Conservation (phyloP, 2,113 vertebrate species). For the Eudorcas thomsonii region DNA sequence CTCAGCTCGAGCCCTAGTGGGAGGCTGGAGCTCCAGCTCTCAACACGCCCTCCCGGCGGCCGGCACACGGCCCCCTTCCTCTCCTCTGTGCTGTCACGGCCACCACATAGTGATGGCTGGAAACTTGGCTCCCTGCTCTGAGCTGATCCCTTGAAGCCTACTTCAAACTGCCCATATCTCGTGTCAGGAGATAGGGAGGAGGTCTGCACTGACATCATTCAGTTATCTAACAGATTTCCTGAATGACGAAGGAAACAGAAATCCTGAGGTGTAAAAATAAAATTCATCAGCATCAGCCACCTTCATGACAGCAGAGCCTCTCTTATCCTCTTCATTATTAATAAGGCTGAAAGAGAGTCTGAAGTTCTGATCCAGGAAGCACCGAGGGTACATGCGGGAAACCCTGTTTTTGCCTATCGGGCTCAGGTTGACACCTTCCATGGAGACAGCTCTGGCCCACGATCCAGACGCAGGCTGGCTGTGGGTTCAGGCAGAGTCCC, state of each 20-base stretch:
- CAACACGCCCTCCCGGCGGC: fast-evolving
- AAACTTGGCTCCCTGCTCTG: neutral
- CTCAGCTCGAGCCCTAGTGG: neutral
- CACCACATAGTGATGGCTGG: neutral
- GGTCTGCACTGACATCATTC: neutral
- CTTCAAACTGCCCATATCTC: neutral
- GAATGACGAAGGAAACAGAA: neutral
- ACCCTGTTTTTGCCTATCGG: neutral
- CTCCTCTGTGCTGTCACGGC: neutral
- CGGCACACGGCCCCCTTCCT: neutral
- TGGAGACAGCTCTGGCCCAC: neutral
- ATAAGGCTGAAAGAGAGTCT: conserved; percentile 60
- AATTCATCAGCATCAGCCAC: neutral
- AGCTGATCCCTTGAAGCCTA: neutral
- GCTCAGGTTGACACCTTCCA: neutral
- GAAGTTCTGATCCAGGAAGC: conserved; percentile 60
- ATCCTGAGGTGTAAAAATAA: conserved; percentile 41
- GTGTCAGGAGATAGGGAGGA: neutral
- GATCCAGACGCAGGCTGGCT: neutral
- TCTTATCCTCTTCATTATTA: conserved; percentile 71
- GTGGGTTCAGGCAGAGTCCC: neutral
- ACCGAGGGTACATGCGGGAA: conserved; percentile 46
- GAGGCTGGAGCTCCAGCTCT: neutral
- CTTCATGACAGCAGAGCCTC: neutral
- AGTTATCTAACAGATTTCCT: neutral